Base-by-base conservation (phyloP, 2,797 vertebrate genomes). In the Salarias fasciatus region DNA sequence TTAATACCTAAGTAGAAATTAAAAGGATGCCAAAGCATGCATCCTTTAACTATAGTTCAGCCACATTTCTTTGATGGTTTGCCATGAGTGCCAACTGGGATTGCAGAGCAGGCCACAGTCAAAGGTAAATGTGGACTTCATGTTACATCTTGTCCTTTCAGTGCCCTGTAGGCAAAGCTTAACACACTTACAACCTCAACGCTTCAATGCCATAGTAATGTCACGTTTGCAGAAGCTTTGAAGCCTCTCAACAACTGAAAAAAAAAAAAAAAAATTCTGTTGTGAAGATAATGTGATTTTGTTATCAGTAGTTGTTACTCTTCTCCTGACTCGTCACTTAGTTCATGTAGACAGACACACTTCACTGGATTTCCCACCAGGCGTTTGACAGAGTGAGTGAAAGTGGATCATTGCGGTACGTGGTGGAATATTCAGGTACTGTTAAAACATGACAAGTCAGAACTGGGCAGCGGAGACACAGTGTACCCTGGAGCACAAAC, bases 401-500 rank as follows among this genome's bases (percentile, higher is more conserved):
- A 68, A 69, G 68, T 48, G 41, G 38, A 51, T 2, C 29, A 51
- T 36, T 61, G 43, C 36, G 61, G 35, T 40, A 45, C 58, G 55
- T 55, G 38, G 63, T 75, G 44, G 44, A 71, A 75, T 46, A 63
- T 68, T 35, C 47, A 75, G 24, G 50, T 51, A 66, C 48, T 14
- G 74, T 84, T 79, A 63, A 77, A 82, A 63, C 57, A 79, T 63
- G 81, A 82, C 33, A 13, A 64, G 50, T 6, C 47, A 68, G 33
- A 82, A 8, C 53, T 13, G 72, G 56, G 63, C n/a, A 24, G 35
- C 59, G 58, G 30, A 71, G 74, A 69, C 80, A 77, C 18, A 6
- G 24, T 37, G 53, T 76, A 68, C 75, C 59, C 75, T 61, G 59
- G 28, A 72, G 52, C 47, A 53, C 65, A 87, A 89, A 86, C 71